These are phyloP conservation scores for Cranoglanis bouderius DNA, from an alignment of 2,113 vertebrate genomes.

Conservation along the genomic window DNA sequence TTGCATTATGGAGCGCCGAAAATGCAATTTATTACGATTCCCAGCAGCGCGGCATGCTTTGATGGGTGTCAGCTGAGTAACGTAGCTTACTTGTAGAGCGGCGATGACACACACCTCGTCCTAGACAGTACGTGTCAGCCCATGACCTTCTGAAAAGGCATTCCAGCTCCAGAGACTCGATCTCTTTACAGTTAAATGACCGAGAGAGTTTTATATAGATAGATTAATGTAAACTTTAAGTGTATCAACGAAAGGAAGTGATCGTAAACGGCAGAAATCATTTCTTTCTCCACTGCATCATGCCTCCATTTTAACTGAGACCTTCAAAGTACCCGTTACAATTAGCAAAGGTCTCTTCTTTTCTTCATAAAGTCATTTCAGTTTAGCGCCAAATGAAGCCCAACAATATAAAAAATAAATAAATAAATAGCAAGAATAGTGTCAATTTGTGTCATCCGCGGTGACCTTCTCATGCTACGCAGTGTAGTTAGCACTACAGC, in stretches of 20 bases:
- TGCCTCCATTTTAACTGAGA: neutral
- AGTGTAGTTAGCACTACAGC: neutral
- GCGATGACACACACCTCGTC: constrained; percentile 68
- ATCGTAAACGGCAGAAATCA: neutral
- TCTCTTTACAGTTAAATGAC: constrained; percentile 58
- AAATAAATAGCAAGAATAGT: neutral
- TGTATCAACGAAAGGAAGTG: neutral
- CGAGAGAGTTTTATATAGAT: neutral
- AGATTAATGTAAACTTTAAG: neutral
- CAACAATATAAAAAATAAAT: neutral
- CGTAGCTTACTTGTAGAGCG: constrained; percentile 55
- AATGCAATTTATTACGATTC: constrained; percentile 60
- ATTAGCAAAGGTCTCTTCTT: neutral
- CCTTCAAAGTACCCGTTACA: neutral
- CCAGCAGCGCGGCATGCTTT: constrained; percentile 67
- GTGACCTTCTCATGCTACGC: neutral
- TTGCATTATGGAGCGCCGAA: constrained; percentile 46
- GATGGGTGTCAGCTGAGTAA: constrained; percentile 67
- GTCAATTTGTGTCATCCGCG: neutral
- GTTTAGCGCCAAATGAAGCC: neutral
- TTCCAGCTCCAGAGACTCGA: constrained; percentile 62
- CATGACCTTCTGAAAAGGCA: constrained; percentile 69
- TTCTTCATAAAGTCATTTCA: neutral
- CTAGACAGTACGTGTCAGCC: constrained; percentile 68
- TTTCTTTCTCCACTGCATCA: neutral